Evolutionary conservation across 2,888 invertebrate species (phyloP).

Genomic region (Altica lythri): DNA sequence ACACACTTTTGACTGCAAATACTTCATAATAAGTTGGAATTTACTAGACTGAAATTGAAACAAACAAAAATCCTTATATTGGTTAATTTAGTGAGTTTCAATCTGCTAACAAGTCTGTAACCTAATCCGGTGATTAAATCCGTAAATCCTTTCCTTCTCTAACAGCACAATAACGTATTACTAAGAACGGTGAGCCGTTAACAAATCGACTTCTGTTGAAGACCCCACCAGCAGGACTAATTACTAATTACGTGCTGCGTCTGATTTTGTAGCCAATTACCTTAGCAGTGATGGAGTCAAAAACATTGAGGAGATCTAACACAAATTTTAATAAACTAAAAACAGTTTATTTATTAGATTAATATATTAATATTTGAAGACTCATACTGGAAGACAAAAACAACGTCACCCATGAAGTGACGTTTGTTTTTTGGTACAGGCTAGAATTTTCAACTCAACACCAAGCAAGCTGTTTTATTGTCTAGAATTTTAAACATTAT

Average conservation of each 20-base stretch:
- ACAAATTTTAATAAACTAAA: no score
- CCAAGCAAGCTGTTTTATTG: no score
- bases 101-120: slow-evolving; percentile 48
- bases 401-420: no score
- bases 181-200: slow-evolving; percentile 47
- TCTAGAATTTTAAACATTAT: no score
- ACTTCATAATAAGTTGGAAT: no score
- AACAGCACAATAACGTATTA: slow-evolving; percentile 52
- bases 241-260: slow-evolving; percentile 46
- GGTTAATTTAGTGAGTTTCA: slow-evolving; percentile 27
- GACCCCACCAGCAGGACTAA: slow-evolving; percentile 41
- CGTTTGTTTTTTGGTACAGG: no score
- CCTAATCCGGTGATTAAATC: slow-evolving; percentile 49
- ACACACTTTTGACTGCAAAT: no score
- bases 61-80: background rate
- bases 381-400: no score
- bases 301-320: background rate
- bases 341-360: no score
- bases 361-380: no score
- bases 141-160: slow-evolving; percentile 47
- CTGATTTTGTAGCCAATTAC: slow-evolving; percentile 21
- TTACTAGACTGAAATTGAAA: background rate
- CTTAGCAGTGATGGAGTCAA: slow-evolving; percentile 5
- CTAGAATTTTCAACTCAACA: no score
- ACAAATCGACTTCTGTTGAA: slow-evolving; percentile 46